phyloP scores from a whole-genome alignment of 2,888 invertebrate genomes.

The Dasypogon diadema region DNA sequence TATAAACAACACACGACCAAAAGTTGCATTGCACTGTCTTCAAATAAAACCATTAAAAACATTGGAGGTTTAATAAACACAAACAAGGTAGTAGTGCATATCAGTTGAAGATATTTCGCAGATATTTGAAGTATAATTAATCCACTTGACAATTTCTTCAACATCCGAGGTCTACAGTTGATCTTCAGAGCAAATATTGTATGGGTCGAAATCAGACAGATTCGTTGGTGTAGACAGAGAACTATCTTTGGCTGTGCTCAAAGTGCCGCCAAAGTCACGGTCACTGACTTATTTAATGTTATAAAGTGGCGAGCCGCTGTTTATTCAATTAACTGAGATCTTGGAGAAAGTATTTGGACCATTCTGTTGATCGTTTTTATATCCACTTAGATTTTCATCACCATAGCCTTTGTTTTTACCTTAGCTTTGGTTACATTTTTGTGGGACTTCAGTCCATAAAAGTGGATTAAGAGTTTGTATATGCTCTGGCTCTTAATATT shows the following conservation, averaged over 20 bases:
- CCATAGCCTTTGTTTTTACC: not conserved
- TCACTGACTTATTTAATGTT: conserved; percentile 39
- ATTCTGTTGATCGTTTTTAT: conserved; percentile 3
- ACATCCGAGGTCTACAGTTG: conserved; percentile 2
- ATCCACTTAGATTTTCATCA: not conserved
- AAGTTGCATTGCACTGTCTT: not conserved
- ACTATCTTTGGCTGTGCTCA: conserved; percentile 35
- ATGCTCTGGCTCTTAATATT: too few relatives aligned
- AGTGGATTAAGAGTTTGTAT: too few relatives aligned
- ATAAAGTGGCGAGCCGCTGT: conserved; percentile 1
- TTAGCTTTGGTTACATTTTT: not conserved
- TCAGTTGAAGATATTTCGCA: not conserved
- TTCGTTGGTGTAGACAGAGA: conserved; percentile 10
- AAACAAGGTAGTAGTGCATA: not conserved
- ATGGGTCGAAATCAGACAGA: not conserved
- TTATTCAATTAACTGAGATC: conserved; percentile 13
- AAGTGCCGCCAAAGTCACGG: conserved; percentile 51
- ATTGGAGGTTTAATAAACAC: not conserved
- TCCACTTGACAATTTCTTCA: conserved; percentile 16
- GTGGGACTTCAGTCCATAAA: too few relatives aligned
- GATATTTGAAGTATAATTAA: conserved; percentile 19
- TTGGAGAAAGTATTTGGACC: conserved; percentile 42
- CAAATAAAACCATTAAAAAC: conserved; percentile 23
- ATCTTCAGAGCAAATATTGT: conserved; percentile 21
- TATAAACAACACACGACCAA: too few relatives aligned